Conservation (phyloP, 2,797 vertebrate genomes). For the Paedocypris micromegethes region DNA sequence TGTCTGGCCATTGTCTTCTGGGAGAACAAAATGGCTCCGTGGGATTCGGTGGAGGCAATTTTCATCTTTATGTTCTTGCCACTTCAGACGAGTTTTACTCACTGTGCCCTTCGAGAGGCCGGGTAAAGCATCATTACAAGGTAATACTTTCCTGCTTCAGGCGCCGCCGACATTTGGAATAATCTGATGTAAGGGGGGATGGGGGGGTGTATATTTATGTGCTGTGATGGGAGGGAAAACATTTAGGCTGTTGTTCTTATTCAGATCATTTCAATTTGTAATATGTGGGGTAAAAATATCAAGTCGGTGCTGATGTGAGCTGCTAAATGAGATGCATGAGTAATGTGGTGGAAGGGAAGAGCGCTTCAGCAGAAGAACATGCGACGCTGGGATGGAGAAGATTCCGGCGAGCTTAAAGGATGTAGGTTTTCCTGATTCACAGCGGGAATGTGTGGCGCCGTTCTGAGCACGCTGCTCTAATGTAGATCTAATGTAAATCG, state of each 20-base stretch:
- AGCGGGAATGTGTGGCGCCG: slow-evolving; percentile 20
- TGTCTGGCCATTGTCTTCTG: slow-evolving; percentile 1
- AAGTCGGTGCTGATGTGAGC: slow-evolving; percentile 62
- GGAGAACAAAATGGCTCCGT: neutral
- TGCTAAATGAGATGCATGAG: slow-evolving; percentile 70
- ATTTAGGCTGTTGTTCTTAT: slow-evolving; percentile 60
- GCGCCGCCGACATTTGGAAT: slow-evolving; percentile 53
- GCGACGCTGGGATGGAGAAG: slow-evolving; percentile 60
- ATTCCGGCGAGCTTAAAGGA: slow-evolving; percentile 63
- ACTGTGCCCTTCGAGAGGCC: slow-evolving; percentile 49
- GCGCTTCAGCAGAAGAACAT: slow-evolving; percentile 63
- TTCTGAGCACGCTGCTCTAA: neutral
- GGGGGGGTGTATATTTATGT: slow-evolving; percentile 66
- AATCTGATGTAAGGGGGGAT: slow-evolving; percentile 55
- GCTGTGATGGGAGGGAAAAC: slow-evolving; percentile 47
- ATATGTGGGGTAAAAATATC: slow-evolving; percentile 57
- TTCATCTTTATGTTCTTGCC: slow-evolving; percentile 37
- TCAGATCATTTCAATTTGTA: slow-evolving; percentile 62
- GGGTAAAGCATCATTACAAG: slow-evolving; percentile 53
- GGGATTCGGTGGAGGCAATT: slow-evolving; percentile 8
- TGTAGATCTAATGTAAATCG: neutral
- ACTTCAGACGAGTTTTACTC: slow-evolving; percentile 37
- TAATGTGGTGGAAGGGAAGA: slow-evolving; percentile 59
- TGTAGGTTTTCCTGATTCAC: slow-evolving; percentile 51
- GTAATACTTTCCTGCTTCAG: slow-evolving; percentile 50